Evolutionary conservation across 2,113 vertebrate species (phyloP).

Genomic region (Dromaius novaehollandiae): DNA sequence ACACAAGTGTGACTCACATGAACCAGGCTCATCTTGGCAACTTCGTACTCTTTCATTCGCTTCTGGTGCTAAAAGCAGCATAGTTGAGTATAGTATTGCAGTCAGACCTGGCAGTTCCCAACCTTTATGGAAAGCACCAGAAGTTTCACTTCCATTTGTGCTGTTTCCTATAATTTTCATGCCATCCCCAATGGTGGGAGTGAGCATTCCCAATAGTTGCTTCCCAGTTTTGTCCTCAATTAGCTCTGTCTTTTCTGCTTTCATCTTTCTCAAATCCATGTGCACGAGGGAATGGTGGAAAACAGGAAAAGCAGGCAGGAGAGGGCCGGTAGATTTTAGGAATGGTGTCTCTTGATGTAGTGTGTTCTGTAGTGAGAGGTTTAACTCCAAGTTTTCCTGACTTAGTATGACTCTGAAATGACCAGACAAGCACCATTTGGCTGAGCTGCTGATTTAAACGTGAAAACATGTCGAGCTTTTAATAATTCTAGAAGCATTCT

Average conservation of each 20-base stretch:
- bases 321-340: neutral
- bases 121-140: neutral
- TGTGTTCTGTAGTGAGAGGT: neutral
- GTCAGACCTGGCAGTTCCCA: neutral
- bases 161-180: neutral
- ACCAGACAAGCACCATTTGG: neutral
- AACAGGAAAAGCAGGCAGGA: neutral
- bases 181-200: neutral
- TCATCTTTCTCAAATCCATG: neutral
- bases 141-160: neutral
- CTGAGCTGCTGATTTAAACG: neutral
- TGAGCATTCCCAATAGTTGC: neutral
- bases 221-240: neutral
- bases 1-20: neutral
- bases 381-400: neutral
- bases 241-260: neutral
- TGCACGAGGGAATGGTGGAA: neutral
- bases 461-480: neutral
- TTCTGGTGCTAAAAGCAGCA: neutral
- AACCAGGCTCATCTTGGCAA: constrained; percentile 3
- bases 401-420: neutral
- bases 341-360: neutral
- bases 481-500: neutral
- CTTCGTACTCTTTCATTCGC: neutral
- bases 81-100: neutral